Evolutionary conservation across 1,140 invertebrate genomes (phyloP).

Genomic region (Drosophila asahinai): DNA sequence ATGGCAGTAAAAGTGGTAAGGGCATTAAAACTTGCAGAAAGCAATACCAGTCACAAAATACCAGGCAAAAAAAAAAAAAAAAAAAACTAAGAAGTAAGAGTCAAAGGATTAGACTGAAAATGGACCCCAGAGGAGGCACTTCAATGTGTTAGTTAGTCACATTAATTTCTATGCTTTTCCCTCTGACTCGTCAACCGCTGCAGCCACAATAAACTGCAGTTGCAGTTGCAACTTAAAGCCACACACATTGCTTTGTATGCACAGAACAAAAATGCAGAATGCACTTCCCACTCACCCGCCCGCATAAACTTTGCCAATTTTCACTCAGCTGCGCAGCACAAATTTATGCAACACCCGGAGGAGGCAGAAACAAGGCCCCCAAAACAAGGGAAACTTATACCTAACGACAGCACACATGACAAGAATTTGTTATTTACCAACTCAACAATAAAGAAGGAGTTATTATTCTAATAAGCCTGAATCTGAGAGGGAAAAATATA

Average conservation of each 20-base stretch:
- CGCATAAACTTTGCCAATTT: conserved; percentile 77
- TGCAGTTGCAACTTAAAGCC: conserved; percentile 46
- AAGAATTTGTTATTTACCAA: conserved; percentile 57
- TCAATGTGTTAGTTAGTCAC: conserved; percentile 3
- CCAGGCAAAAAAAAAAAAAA: not conserved
- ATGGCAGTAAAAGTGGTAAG: conserved; percentile 13
- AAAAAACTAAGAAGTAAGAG: not conserved
- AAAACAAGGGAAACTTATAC: conserved; percentile 26
- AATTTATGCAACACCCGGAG: conserved; percentile 67
- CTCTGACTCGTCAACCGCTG: conserved; percentile 17
- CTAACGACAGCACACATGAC: conserved; percentile 41
- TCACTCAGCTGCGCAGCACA: conserved; percentile 66
- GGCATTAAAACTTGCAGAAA: conserved; percentile 25
- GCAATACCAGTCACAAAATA: conserved; percentile 24
- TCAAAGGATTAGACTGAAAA: conserved; percentile 22
- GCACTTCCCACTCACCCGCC: conserved; percentile 1
- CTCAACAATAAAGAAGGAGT: not conserved
- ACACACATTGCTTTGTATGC: conserved; percentile 53
- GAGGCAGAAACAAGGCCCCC: conserved; percentile 20
- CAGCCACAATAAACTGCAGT: conserved; percentile 64
- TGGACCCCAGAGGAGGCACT: conserved; percentile 9
- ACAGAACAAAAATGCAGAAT: conserved; percentile 36
- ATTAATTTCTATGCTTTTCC: conserved; percentile 30
- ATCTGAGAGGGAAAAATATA: conserved; percentile 22
- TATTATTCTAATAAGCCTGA: conserved; percentile 54